These are phyloP conservation scores for Schizopygopsis malacanthus DNA, from an alignment of 2,797 vertebrate species.

Conservation along the genomic window DNA sequence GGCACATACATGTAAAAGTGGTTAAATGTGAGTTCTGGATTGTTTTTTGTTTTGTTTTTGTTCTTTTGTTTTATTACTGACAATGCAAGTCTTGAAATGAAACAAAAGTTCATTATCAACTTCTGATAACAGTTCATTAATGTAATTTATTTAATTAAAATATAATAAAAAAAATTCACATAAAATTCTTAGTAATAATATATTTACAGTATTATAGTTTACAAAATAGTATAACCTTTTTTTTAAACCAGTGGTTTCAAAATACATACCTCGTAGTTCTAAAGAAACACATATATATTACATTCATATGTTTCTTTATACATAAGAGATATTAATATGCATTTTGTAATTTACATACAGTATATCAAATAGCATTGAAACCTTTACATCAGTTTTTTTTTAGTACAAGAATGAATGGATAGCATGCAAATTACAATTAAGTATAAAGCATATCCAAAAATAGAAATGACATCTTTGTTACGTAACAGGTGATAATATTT, in stretches of 20 bases:
- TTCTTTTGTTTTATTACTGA: no score
- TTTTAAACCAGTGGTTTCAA: no score
- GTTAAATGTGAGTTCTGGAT: neutral
- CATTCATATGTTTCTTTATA: no score
- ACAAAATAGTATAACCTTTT: no score
- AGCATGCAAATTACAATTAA: neutral
- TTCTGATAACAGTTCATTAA: neutral
- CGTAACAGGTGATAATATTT: neutral
- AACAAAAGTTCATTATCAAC: neutral
- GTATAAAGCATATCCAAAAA: neutral
- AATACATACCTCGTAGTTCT: no score
- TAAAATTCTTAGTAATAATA: neutral
- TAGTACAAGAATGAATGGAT: neutral
- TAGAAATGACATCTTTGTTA: neutral
- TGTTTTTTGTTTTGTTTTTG: neutral
- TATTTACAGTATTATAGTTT: no score
- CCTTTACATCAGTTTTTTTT: neutral
- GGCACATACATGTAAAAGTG: neutral
- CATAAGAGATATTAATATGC: no score
- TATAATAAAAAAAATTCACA: no score
- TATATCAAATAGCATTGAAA: neutral
- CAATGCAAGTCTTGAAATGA: no score
- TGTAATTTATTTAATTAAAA: neutral
- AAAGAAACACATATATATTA: no score
- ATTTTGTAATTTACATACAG: neutral